These are phyloP conservation scores for Drosophila monieri DNA, from an alignment of 2,888 invertebrate genomes.

Conservation along the genomic window DNA sequence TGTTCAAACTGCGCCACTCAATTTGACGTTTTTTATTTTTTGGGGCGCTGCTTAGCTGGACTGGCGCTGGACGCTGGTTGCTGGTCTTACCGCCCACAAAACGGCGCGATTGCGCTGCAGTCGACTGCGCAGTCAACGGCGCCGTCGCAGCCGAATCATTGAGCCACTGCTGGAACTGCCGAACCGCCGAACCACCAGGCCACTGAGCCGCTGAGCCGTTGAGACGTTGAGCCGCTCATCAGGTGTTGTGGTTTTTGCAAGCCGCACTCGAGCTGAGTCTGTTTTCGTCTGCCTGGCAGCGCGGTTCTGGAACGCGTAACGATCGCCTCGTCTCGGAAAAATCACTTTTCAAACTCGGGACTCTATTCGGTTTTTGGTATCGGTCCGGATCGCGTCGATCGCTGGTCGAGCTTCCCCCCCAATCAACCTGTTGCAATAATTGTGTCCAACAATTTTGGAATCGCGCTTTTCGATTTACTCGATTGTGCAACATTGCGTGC, in stretches of 20 bases:
- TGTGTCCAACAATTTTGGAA: conserved; percentile 26
- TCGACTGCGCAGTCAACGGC: conserved; percentile 19
- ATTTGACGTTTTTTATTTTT: conserved; percentile 40
- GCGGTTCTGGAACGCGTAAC: conserved; percentile 80
- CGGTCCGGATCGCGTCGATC: conserved; percentile 19
- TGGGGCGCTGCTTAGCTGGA: conserved; percentile 7
- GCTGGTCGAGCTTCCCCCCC: background rate
- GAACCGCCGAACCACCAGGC: conserved; percentile 6
- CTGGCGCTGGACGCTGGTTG: conserved; percentile 1
- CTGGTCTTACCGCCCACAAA: conserved; percentile 36
- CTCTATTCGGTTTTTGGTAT: conserved; percentile 9
- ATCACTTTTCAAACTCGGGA: conserved; percentile 31
- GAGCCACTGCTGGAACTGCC: conserved; percentile 15
- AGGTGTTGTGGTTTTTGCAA: conserved; percentile 81
- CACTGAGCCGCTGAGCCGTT: conserved; percentile 14
- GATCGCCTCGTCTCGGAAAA: conserved; percentile 36
- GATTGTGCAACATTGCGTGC: conserved; percentile 46
- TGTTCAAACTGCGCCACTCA: conserved; percentile 47
- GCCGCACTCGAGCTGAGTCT: conserved; percentile 76
- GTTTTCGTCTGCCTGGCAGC: conserved; percentile 81
- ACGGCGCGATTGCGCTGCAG: conserved; percentile 13
- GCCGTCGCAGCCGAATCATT: conserved; percentile 12
- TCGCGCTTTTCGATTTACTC: conserved; percentile 23
- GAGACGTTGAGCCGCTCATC: conserved; percentile 39
- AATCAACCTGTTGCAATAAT: conserved; percentile 34